Base-by-base conservation (phyloP, 2,113 vertebrate species). In the Sialia sialis region DNA sequence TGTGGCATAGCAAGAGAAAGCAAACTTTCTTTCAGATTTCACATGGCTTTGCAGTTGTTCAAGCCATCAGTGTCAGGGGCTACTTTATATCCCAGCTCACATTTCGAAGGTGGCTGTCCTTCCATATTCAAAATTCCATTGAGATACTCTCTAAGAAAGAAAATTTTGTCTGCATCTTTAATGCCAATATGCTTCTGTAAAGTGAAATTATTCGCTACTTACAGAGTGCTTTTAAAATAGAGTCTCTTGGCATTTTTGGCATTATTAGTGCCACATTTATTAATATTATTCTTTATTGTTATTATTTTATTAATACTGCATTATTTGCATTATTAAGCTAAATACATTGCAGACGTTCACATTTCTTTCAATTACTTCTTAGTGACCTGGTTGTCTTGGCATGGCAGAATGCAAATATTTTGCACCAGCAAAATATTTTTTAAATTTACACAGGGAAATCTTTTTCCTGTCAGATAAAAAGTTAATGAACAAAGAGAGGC, bases 1-100 rank as follows among this genome's bases (percentile, higher is more conserved):
- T 63, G 20, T 91, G 26, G 43, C 48, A 63, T 20, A 94, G 34
- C 54, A 89, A 84, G 21, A 62, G 52, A 89, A 86, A 86, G 21
- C 22, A 76, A 85, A 55, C 38, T 70, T 87, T 84, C 76, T 88
- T 95, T 90, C 39, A 63, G 70, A 87, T 90, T 96, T 97, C 67
- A 72, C 32, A 94, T 63, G 56, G 66, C 36, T 81, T 82, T 93
- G 91, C 98, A 98, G 97, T 98, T 98, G 97, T 94, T 96, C 82
- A 95, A 95, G 80, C 89, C 95, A 95, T 96, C 95, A 97, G 67
- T 94, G 92, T 96, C 96, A 96, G 68, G 74, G 84, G 90, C 89
- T 90, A 96, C 76, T 41, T 90, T 96, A 97, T 96, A 93, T 64
- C 96, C 78, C 72, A 94, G 94, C 85, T 97, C 94, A 95, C 64